Percentiles rank a stretch among this genome's conserved stretches.
Conservation (phyloP, 2,113 vertebrate species). For the Leucopsar rothschildi region DNA sequence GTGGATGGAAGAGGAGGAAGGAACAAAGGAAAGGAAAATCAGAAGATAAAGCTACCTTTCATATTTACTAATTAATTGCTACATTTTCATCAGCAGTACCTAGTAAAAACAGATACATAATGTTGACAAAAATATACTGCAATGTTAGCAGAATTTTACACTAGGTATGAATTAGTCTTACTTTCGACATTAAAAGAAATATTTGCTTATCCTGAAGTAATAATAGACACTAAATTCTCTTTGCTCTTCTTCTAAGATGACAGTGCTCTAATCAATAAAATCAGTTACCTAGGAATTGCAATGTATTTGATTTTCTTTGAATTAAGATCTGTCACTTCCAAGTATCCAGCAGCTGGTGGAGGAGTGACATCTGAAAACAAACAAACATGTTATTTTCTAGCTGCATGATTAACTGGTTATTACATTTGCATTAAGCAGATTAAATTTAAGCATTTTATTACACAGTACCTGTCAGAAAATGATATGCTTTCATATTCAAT, state of each 20-base stretch:
- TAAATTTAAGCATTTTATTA: conserved; percentile 12
- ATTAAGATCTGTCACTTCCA: conserved; percentile 94
- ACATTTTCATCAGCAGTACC: background rate
- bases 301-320: conserved; percentile 95
- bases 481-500: background rate
- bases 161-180: background rate
- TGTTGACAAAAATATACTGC: background rate
- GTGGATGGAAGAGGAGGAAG: background rate
- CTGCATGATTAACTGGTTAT: background rate
- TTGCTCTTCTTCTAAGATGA: background rate
- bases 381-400: conserved; percentile 30
- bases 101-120: background rate
- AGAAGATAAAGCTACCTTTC: background rate
- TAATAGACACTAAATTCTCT: background rate
- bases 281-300: conserved; percentile 87
- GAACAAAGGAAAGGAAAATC: background rate
- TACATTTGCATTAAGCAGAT: background rate
- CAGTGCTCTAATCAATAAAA: background rate
- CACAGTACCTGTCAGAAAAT: background rate
- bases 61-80: background rate
- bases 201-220: background rate
- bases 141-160: background rate
- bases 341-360: conserved; percentile 83
- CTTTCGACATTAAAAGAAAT: background rate
- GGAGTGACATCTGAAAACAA: conserved; percentile 82